Evolutionary conservation across 1,140 invertebrate genomes (phyloP).

Genomic region (Caenorhabditis tropicalis): DNA sequence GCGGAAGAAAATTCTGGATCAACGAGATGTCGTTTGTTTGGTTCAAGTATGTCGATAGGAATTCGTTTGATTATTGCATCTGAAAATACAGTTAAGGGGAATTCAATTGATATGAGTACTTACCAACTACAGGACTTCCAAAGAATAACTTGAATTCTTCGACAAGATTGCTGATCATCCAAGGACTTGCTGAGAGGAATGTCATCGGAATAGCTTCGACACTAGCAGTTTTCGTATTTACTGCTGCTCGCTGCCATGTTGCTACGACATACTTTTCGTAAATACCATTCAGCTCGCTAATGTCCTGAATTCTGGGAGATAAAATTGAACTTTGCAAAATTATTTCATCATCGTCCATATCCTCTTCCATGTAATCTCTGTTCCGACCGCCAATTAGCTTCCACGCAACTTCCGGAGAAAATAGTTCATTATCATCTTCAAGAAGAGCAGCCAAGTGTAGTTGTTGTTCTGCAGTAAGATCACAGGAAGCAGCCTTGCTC

Average conservation of each 20-base stretch:
- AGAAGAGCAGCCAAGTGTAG: constrained; percentile 30
- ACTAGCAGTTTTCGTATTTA: background rate
- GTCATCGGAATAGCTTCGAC: background rate
- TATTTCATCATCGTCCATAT: background rate
- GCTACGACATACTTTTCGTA: background rate
- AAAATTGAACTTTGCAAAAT: background rate
- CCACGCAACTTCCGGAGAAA: background rate
- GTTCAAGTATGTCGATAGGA: background rate
- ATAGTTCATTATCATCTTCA: constrained; percentile 13
- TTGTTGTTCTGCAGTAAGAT: background rate
- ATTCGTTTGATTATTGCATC: background rate
- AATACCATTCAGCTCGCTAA: background rate
- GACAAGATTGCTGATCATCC: background rate
- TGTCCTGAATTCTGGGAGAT: background rate
- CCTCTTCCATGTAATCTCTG: background rate
- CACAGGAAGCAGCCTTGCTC: background rate
- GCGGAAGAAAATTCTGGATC: background rate
- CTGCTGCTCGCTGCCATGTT: background rate
- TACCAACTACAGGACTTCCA: background rate
- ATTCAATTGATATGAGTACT: background rate
- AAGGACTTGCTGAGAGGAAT: background rate
- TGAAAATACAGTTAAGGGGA: background rate
- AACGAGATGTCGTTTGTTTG: background rate
- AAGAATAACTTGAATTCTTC: background rate
- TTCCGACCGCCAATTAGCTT: background rate